Evolutionary conservation across 92 coral and sea anemone species (phyloP), one percentile per base, ranked within the genome.

Genomic region (Scolanthus callimorphus): DNA sequence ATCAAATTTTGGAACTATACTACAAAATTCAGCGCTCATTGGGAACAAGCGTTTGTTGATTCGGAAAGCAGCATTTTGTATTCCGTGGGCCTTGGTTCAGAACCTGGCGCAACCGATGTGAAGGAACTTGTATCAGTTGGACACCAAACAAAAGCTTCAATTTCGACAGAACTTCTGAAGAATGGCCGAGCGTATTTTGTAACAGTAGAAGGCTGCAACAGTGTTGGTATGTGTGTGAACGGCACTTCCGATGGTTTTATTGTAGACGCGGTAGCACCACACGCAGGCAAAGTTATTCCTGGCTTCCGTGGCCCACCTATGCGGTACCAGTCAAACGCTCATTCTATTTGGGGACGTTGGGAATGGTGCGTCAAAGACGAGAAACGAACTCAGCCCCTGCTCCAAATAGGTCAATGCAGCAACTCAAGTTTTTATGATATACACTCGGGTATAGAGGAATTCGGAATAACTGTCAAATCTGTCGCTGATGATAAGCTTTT

Each of bases 271-370:
- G 54, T 76, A 3, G 71, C 91, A 19, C 97, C 97, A 2, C 88
- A 84, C 63, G 20, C 88, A 25, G 97, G 97, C 20, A 27, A 12
- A 8, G 88, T 89, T 9, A 27, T 71, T 20, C 70, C 88, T 44
- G 97, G 97, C 15, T 56, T 48, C 27, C 13, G 23, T 25, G 97
- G 91, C 2, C 82, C 91, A 4, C 88, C 97, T 2, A 61, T 67
- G 4, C 45, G 51, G 23, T 85, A 79, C 50, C 90, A 85, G 69
- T 84, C 88, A 88, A 69, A 67, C 4, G 66, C 71, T 22, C 70
- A 72, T 49, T 67, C 90, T 13, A 85, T 79, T 6, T 89, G 97
- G 91, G 97, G 89, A 11, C 60, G 97, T 4, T 89, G 97, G 97
- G 62, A 79, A 17, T 89, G 91, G 97, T 89, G 97, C 31, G 66